Conservation (phyloP, 2,888 invertebrate species). For the Conomelus anceps region DNA sequence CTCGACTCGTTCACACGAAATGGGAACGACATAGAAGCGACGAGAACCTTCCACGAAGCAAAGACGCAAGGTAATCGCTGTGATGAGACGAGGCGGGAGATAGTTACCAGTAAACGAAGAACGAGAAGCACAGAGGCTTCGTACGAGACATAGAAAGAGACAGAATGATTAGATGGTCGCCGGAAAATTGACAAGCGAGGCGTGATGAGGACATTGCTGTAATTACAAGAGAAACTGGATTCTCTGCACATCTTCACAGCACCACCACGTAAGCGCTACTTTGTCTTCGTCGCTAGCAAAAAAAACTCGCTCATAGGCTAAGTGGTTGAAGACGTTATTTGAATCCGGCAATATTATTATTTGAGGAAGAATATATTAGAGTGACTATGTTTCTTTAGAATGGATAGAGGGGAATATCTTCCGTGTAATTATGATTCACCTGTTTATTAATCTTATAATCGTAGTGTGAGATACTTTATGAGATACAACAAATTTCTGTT, state of each 20-base stretch:
- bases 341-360: background rate
- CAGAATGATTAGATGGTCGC: too few species aligned
- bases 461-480: background rate
- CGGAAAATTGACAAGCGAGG: slow-evolving; percentile 5
- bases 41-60: background rate
- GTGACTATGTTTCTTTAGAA: background rate
- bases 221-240: slow-evolving; percentile 11
- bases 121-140: background rate
- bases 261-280: background rate
- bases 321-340: slow-evolving; percentile 3
- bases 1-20: background rate
- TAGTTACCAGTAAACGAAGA: slow-evolving; percentile 3
- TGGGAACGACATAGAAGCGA: background rate
- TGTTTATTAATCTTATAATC: background rate
- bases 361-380: background rate
- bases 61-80: slow-evolving; percentile 2
- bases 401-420: background rate
- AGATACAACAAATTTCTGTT: background rate
- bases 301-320: background rate
- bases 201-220: slow-evolving; percentile 6
- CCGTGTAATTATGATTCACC: background rate
- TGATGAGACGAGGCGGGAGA: slow-evolving; percentile 16
- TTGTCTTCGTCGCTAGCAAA: background rate
- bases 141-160: background rate
- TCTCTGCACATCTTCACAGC: background rate